phyloP scores from a whole-genome alignment of 2,888 invertebrate genomes.

The Cristatella mucedo region DNA sequence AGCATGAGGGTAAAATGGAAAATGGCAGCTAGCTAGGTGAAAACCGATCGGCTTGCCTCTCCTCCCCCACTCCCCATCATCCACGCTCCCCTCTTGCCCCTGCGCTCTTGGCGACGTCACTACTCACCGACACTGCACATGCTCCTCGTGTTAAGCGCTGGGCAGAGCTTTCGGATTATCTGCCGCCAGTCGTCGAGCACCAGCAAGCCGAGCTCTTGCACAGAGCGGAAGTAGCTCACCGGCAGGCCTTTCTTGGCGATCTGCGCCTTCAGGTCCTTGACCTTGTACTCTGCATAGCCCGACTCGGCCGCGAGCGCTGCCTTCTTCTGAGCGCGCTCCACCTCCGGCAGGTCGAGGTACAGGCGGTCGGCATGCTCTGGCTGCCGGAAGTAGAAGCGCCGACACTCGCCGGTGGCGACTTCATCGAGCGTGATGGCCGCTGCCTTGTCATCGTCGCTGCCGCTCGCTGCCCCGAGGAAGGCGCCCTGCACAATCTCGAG shows the following conservation, averaged over 20 bases:
- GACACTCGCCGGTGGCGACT: no score
- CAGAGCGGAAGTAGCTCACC: conserved; percentile 28
- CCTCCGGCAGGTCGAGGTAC: conserved; percentile 12
- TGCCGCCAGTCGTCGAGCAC: conserved; percentile 28
- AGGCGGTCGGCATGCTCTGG: conserved; percentile 17
- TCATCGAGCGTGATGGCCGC: conserved; percentile 20
- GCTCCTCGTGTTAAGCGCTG: conserved; percentile 19
- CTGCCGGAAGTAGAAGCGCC: conserved; percentile 31
- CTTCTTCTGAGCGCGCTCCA: conserved; percentile 13
- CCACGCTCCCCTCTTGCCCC: no score
- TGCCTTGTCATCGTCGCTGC: not conserved
- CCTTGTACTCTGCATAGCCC: conserved; percentile 21
- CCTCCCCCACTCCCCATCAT: no score
- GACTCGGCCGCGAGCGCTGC: conserved; percentile 17
- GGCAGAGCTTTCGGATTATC: conserved; percentile 25
- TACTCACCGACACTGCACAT: no score
- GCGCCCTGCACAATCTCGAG: conserved; percentile 28
- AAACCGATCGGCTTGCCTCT: no score
- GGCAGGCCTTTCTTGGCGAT: conserved; percentile 31
- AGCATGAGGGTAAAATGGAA: no score
- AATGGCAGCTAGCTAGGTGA: no score
- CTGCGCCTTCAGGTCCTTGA: conserved; percentile 27
- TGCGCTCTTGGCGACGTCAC: no score
- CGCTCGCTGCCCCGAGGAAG: conserved; percentile 7
- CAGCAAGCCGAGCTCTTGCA: conserved; percentile 23